phyloP scores from a whole-genome alignment of 2,888 invertebrate genomes.

The Drosophila colorata region DNA sequence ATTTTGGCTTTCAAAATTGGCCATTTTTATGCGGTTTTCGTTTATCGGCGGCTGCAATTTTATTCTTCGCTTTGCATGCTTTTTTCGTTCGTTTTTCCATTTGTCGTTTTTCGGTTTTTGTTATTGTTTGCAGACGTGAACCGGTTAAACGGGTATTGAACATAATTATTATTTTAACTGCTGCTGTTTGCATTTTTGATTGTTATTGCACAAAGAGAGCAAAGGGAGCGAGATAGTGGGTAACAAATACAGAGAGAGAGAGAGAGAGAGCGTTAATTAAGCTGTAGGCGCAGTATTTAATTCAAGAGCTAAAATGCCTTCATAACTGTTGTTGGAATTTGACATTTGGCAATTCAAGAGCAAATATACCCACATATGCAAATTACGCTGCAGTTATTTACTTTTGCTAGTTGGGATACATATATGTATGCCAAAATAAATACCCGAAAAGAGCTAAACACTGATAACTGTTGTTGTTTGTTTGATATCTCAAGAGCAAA shows the following conservation, averaged over 20 bases:
- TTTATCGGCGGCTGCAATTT: constrained; percentile 19
- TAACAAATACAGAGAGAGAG: background rate
- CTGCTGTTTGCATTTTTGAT: constrained; percentile 49
- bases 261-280: constrained; percentile 11
- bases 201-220: constrained; percentile 38
- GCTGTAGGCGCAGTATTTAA: constrained; percentile 26
- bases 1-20: constrained; percentile 52
- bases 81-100: constrained; percentile 3
- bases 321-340: too few relatives aligned
- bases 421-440: too few relatives aligned
- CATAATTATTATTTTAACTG: constrained; percentile 49
- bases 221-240: background rate
- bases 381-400: too few relatives aligned
- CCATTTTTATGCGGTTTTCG: constrained; percentile 30
- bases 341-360: background rate
- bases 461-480: too few relatives aligned
- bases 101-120: constrained; percentile 14
- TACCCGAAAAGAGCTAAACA: too few relatives aligned
- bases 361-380: background rate
- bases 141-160: constrained; percentile 51
- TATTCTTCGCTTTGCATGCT: constrained; percentile 10
- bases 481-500: too few relatives aligned
- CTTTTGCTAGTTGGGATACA: too few relatives aligned
- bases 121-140: constrained; percentile 43
- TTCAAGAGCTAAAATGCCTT: background rate